Percentiles rank a stretch among this genome's conserved stretches.
Conservation (phyloP, 1,140 invertebrate genomes). For the Drosophila jambulina region DNA sequence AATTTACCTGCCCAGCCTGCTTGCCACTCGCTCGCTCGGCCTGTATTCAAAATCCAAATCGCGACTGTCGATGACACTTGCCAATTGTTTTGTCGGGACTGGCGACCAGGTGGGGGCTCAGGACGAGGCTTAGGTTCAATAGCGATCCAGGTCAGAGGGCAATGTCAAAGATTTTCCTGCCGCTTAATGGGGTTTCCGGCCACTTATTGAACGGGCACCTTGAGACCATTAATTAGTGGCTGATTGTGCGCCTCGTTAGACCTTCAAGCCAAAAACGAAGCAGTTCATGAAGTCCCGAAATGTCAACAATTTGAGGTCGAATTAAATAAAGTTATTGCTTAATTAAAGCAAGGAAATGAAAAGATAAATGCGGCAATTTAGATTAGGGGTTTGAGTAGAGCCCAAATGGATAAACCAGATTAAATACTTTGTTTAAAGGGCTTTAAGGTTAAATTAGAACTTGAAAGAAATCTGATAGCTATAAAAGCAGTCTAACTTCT, state of each 20-base stretch:
- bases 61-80: slow-evolving; percentile 57
- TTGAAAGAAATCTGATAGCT: too few species aligned
- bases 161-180: slow-evolving; percentile 36
- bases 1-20: slow-evolving; percentile 22
- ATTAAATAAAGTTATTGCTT: slow-evolving; percentile 35
- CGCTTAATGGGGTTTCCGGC: slow-evolving; percentile 30
- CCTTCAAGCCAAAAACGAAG: slow-evolving; percentile 7
- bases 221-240: slow-evolving; percentile 64
- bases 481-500: background rate
- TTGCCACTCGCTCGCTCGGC: background rate
- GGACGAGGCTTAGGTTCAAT: slow-evolving; percentile 18
- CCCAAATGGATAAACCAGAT: too few species aligned
- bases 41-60: slow-evolving; percentile 15
- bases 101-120: background rate
- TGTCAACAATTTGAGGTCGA: slow-evolving; percentile 5
- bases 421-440: background rate
- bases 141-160: slow-evolving; percentile 30
- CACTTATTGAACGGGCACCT: slow-evolving; percentile 52
- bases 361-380: background rate
- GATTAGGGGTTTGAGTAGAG: background rate
- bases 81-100: slow-evolving; percentile 24
- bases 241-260: slow-evolving; percentile 62
- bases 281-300: slow-evolving; percentile 34
- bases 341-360: slow-evolving; percentile 15
- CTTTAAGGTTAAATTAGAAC: too few species aligned